Evolutionary conservation across 2,888 invertebrate species (phyloP).

Genomic region (Eristalis pertinax): DNA sequence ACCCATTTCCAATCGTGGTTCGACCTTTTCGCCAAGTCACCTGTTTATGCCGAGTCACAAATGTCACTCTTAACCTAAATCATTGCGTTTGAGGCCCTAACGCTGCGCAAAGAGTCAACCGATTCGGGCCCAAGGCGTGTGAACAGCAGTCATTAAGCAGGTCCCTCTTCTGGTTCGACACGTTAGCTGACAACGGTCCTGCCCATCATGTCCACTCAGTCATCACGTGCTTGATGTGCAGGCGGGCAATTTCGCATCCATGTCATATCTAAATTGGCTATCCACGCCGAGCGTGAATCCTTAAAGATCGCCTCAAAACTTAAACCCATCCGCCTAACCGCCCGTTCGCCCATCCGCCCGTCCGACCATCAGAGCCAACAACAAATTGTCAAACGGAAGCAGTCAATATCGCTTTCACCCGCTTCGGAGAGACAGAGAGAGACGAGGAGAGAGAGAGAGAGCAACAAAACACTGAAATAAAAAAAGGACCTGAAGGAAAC

Average conservation of each 20-base stretch:
- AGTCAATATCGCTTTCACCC: neutral
- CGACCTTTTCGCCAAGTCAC: no score
- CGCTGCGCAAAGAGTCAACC: no score
- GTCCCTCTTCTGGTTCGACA: neutral
- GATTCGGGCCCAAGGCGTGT: no score
- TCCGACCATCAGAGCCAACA: neutral
- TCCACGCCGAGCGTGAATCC: neutral
- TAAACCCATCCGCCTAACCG: neutral
- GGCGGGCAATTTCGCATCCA: neutral
- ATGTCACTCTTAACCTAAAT: no score
- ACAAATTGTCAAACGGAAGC: neutral
- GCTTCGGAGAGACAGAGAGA: neutral
- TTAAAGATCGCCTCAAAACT: neutral
- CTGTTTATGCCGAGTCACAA: no score
- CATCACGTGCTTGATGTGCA: constrained; percentile 6
- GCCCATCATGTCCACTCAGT: neutral
- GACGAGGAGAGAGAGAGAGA: neutral
- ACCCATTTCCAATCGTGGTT: no score
- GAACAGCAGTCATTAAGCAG: no score
- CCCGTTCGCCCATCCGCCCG: no score
- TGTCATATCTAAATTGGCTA: neutral
- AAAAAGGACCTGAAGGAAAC: neutral
- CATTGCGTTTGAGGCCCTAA: no score
- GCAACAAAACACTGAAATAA: neutral
- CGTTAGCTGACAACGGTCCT: constrained; percentile 5